Evolutionary conservation across 2,888 invertebrate species (phyloP), one percentile per base, ranked within the genome.

Genomic region (Pammene aurita): DNA sequence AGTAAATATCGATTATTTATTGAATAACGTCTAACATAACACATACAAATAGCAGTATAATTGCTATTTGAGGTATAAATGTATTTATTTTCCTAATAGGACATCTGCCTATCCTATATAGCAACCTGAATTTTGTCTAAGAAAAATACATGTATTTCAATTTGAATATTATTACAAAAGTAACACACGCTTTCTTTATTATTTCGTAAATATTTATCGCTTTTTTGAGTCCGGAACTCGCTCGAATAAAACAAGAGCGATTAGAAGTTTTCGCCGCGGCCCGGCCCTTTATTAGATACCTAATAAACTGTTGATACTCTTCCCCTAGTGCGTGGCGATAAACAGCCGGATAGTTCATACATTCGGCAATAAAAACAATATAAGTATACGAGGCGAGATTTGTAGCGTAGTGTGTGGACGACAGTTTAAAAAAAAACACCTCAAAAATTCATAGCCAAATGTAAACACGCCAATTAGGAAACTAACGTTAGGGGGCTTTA

Each of bases 1-100:
- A 76, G 75, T 76, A 75, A 77, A 77, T 76, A 77, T 73, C 52
- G 67, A 69, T 69, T 65, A 72, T 75, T 76, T 77, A 75, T 74
- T 76, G 72, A 72, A 71, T 72, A 72, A 74, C 72, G 74, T 73
- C 65, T 68, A 68, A 34, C 26, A 60, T 68, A 65, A 52, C 65
- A 69, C 58, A 64, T 46, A 48, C 48, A 41, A 69, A 65, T 48
- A 69, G 64, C 58, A 38, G 42, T 68, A 58, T 54, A 64, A 41
- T 46, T 52, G 60, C 69, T 41, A 69, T 65, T 46, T 54, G 11
- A 64, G 64, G 52, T 65, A 69, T 16, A 65, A 60, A 69, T 55
- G 35, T 64, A 66, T 64, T 48, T 56, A 55, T 55, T 44, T 68
- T 58, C 57, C 56, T 44, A 52, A 26, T 42, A 44, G 7, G 14